These are phyloP conservation scores for Poeciliopsis retropinna DNA, from an alignment of 2,113 vertebrate species.

Conservation along the genomic window DNA sequence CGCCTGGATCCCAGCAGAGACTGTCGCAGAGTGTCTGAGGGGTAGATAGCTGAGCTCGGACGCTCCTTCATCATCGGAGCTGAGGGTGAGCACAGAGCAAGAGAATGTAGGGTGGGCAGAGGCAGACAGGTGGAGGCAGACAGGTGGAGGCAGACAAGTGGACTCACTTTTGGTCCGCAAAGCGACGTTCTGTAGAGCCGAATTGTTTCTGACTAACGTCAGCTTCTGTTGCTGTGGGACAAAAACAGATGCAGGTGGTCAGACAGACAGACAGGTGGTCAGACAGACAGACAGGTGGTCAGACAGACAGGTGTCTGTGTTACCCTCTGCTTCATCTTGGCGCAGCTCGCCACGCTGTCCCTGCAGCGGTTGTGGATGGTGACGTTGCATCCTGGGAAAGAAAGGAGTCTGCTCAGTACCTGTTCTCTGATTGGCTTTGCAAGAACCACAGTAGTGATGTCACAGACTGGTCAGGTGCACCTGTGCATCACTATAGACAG, in stretches of 20 bases:
- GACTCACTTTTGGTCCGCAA: constrained; percentile 90
- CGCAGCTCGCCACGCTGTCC: constrained; percentile 80
- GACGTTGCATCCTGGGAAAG: constrained; percentile 78
- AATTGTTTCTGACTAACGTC: constrained; percentile 87
- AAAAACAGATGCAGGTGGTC: neutral
- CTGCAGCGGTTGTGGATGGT: constrained; percentile 84
- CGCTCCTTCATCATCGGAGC: constrained; percentile 87
- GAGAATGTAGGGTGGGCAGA: neutral
- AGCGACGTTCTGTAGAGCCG: constrained; percentile 88
- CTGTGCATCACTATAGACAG: neutral
- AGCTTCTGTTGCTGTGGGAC: constrained; percentile 89
- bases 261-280: neutral
- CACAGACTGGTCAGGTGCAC: neutral
- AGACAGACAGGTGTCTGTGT: constrained; percentile 11
- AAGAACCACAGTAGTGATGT: neutral
- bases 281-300: neutral
- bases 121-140: neutral
- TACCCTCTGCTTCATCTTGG: constrained; percentile 83
- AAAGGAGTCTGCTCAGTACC: neutral
- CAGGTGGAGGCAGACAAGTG: neutral
- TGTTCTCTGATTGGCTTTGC: constrained; percentile 21
- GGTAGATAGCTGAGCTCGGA: constrained; percentile 92
- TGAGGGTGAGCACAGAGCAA: constrained; percentile 2
- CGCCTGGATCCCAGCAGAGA: constrained; percentile 88
- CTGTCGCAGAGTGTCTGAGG: constrained; percentile 91